These are phyloP conservation scores for Xestia rhomboidea DNA, from an alignment of 2,888 invertebrate species.

Conservation along the genomic window DNA sequence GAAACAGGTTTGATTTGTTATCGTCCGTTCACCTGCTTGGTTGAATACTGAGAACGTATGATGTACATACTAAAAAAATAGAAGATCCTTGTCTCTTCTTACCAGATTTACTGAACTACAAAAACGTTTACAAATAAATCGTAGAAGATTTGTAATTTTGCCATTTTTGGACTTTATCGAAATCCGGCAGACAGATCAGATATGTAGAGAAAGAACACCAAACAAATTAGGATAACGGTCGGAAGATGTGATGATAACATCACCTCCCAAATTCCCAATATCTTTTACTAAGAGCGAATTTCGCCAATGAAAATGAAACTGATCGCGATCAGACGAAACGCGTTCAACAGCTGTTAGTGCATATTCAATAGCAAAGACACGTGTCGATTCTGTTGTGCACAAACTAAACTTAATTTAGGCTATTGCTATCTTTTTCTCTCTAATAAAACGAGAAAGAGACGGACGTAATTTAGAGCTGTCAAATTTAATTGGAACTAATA, in stretches of 20 bases:
- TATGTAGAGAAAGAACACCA: not conserved
- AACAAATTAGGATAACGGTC: not conserved
- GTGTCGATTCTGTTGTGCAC: no score
- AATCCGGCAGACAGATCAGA: not conserved
- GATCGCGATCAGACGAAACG: not conserved
- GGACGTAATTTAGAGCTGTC: no score
- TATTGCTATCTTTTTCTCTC: no score
- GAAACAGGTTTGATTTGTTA: slow-evolving; percentile 41
- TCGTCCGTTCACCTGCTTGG: slow-evolving; percentile 34
- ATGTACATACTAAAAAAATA: not conserved
- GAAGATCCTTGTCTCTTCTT: not conserved
- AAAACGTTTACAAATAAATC: not conserved
- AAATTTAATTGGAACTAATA: no score
- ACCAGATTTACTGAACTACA: not conserved
- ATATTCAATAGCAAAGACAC: not conserved
- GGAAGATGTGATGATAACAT: not conserved
- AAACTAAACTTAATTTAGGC: no score
- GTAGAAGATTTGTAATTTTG: not conserved
- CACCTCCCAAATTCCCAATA: not conserved
- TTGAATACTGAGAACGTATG: not conserved
- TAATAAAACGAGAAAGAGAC: no score
- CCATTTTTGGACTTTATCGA: not conserved
- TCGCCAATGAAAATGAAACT: not conserved
- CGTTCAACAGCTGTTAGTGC: not conserved
- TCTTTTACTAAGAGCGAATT: not conserved